Evolutionary conservation across 2,113 vertebrate genomes (phyloP).

Genomic region (Microcebus ravelobensis): DNA sequence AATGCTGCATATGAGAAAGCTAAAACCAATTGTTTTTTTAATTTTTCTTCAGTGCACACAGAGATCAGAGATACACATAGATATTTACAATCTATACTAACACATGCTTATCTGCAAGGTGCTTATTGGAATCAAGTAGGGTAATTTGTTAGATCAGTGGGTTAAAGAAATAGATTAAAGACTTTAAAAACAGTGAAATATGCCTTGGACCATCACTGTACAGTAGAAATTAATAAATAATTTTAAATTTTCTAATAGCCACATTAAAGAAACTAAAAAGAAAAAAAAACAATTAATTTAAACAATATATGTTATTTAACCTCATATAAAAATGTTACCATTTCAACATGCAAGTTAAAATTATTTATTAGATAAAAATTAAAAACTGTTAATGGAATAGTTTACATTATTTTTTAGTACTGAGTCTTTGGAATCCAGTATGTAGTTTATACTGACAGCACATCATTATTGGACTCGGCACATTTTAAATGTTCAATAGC

Average conservation of each 20-base stretch:
- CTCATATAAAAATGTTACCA: background rate
- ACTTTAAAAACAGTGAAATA: background rate
- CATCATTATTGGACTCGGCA: background rate
- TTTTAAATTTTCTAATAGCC: background rate
- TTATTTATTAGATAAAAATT: background rate
- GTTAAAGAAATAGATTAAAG: background rate
- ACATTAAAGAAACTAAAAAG: conserved; percentile 23
- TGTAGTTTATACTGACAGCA: background rate
- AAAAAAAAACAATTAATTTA: background rate
- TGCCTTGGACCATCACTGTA: background rate
- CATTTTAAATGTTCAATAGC: background rate
- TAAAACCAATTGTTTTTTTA: background rate
- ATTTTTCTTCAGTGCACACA: background rate
- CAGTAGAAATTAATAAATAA: background rate
- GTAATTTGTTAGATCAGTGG: background rate
- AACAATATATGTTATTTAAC: background rate
- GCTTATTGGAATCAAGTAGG: background rate
- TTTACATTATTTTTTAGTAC: background rate
- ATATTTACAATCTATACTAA: background rate
- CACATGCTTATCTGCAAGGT: background rate
- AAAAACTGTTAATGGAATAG: background rate
- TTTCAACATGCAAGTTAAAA: conserved; percentile 12
- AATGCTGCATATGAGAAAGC: background rate
- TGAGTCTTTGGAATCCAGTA: background rate
- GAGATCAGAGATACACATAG: background rate